These are phyloP conservation scores for Peromyscus aztecus DNA, from an alignment of 2,797 vertebrate genomes.

Conservation along the genomic window DNA sequence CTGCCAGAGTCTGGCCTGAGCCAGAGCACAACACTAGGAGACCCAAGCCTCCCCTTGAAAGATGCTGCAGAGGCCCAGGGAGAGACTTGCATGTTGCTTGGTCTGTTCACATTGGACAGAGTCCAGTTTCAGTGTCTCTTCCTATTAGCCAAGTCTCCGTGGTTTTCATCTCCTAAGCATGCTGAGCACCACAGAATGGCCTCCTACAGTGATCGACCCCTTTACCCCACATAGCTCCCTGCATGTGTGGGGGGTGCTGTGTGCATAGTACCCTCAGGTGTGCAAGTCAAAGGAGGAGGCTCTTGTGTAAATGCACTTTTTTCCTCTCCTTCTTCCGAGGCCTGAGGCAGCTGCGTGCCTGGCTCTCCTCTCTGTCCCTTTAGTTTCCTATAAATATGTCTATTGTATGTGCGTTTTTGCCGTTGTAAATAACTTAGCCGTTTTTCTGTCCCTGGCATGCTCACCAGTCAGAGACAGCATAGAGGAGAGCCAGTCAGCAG, in stretches of 20 bases:
- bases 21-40: background rate
- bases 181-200: slow-evolving; percentile 42
- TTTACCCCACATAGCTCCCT: background rate
- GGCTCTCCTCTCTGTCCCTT: slow-evolving; percentile 44
- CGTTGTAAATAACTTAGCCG: slow-evolving; percentile 85
- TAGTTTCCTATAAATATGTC: slow-evolving; percentile 86
- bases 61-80: background rate
- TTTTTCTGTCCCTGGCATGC: slow-evolving; percentile 50
- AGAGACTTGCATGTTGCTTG: slow-evolving; percentile 51
- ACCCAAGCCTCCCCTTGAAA: background rate
- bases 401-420: slow-evolving; percentile 82
- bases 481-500: background rate
- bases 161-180: slow-evolving; percentile 54
- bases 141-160: background rate
- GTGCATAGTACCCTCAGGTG: background rate
- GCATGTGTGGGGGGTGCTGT: background rate
- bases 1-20: background rate
- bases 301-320: slow-evolving; percentile 83
- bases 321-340: slow-evolving; percentile 25
- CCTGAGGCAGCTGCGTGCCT: slow-evolving; percentile 21
- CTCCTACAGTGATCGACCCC: background rate
- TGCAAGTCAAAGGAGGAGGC: slow-evolving; percentile 40
- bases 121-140: slow-evolving; percentile 42
- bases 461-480: background rate
- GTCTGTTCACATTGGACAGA: slow-evolving; percentile 36